Conservation (phyloP, 92 coral and sea anemone genomes). For the Porites cylindrica region DNA sequence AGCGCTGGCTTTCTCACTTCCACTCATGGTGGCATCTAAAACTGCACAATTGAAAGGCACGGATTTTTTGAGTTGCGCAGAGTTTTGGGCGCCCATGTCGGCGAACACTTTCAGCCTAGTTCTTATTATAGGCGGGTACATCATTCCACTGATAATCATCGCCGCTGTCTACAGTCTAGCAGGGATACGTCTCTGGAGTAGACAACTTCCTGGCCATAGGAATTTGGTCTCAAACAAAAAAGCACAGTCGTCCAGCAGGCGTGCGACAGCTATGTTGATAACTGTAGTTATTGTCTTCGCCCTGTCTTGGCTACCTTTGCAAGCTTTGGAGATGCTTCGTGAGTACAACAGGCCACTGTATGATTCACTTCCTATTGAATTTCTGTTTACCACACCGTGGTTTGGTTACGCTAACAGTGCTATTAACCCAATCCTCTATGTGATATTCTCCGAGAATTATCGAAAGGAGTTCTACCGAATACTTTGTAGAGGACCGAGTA, state of each 20-base stretch:
- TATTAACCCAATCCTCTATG: constrained; percentile 77
- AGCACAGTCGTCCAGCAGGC: constrained; percentile 64
- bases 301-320: constrained; percentile 75
- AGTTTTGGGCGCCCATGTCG: constrained; percentile 35
- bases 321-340: constrained; percentile 36
- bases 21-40: constrained; percentile 43
- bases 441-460: constrained; percentile 76
- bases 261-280: constrained; percentile 77
- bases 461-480: constrained; percentile 77
- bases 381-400: constrained; percentile 58
- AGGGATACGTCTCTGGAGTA: constrained; percentile 67
- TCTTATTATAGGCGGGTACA: constrained; percentile 36
- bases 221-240: constrained; percentile 50
- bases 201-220: constrained; percentile 74
- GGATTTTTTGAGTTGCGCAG: constrained; percentile 12
- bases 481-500: constrained; percentile 38
- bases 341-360: background rate
- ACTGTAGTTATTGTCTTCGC: constrained; percentile 78
- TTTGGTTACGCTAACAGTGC: constrained; percentile 76
- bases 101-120: background rate
- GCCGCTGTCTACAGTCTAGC: constrained; percentile 44
- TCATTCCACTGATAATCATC: constrained; percentile 59
- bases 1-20: constrained; percentile 54
- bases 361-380: constrained; percentile 18
- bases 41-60: background rate